Conservation (phyloP, 2,113 vertebrate genomes). For the Heloderma charlesbogerti region DNA sequence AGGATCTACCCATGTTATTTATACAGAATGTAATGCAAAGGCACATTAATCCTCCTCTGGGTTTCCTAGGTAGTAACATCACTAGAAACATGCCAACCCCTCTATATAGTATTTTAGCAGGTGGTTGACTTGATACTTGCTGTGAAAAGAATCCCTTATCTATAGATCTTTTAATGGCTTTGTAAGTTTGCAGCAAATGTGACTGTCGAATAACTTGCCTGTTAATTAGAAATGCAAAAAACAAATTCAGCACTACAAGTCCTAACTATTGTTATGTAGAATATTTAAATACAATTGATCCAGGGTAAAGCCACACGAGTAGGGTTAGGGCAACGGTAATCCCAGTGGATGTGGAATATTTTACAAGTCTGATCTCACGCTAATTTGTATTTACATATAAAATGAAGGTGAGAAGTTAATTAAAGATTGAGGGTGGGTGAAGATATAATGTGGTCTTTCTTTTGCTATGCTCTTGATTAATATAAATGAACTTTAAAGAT, state of each 20-base stretch:
- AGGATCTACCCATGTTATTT: constrained; percentile 23
- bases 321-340: constrained; percentile 38
- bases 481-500: constrained; percentile 58
- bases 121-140: not conserved
- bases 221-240: constrained; percentile 25
- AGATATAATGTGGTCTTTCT: constrained; percentile 47
- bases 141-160: not conserved
- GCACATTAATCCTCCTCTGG: not conserved
- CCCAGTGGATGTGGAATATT: constrained; percentile 61
- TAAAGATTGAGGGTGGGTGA: constrained; percentile 51
- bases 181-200: constrained; percentile 19
- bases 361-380: constrained; percentile 63
- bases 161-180: constrained; percentile 2
- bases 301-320: not conserved
- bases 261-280: constrained; percentile 12
- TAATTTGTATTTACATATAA: constrained; percentile 73
- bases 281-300: constrained; percentile 32
- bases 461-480: constrained; percentile 59
- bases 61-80: constrained; percentile 20
- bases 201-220: not conserved
- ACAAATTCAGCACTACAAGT: not conserved
- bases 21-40: not conserved
- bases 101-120: constrained; percentile 23
- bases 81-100: constrained; percentile 20
- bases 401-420: constrained; percentile 63